Evolutionary conservation across 1,140 invertebrate genomes (phyloP).

Genomic region (Saccostrea glomerata): DNA sequence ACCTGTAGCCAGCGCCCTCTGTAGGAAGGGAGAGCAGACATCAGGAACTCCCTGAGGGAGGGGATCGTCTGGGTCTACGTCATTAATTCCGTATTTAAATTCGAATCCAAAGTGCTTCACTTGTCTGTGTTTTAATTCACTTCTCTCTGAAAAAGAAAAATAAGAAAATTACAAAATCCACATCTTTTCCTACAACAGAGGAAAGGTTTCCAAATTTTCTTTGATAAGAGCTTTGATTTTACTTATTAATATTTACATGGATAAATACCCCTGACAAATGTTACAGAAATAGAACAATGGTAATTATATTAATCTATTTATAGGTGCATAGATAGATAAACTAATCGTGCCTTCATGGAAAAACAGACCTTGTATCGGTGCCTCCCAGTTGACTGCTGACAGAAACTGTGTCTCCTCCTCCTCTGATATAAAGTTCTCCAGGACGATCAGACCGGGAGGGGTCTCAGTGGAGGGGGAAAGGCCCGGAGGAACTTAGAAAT

Average conservation of each 20-base stretch:
- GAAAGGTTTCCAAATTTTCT: too few relatives aligned
- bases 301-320: too few relatives aligned
- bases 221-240: too few relatives aligned
- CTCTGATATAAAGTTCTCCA: slow-evolving; percentile 87
- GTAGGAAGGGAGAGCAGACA: slow-evolving; percentile 85
- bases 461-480: slow-evolving; percentile 61
- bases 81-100: slow-evolving; percentile 94
- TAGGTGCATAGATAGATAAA: too few relatives aligned
- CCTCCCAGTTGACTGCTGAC: slow-evolving; percentile 83
- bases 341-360: neutral
- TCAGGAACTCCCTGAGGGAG: slow-evolving; percentile 86
- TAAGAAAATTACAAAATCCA: too few relatives aligned
- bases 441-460: slow-evolving; percentile 87
- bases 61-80: slow-evolving; percentile 87
- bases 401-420: slow-evolving; percentile 87
- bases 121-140: slow-evolving; percentile 87
- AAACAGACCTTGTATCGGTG: slow-evolving; percentile 48
- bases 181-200: too few relatives aligned
- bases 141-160: neutral
- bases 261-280: too few relatives aligned
- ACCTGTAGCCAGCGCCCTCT: slow-evolving; percentile 81
- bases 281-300: too few relatives aligned
- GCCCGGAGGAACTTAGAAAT: slow-evolving; percentile 63
- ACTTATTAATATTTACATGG: too few relatives aligned
- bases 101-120: slow-evolving; percentile 97